Base-by-base conservation (phyloP, 2,888 invertebrate genomes). In the Drosophila rellima region DNA sequence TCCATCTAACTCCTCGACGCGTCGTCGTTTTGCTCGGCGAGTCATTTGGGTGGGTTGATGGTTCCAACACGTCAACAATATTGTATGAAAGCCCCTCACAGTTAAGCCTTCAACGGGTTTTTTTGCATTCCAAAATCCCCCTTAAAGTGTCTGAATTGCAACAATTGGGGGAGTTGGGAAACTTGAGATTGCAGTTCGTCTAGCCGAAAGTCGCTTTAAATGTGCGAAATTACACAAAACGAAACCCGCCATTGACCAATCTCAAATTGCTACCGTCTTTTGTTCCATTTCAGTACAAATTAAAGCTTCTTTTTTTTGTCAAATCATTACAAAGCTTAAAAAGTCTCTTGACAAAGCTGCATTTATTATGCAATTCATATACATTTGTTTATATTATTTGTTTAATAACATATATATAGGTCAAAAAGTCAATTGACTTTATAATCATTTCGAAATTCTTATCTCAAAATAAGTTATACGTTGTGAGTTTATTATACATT, bases 21-120 rank as follows among this genome's bases (percentile, higher is more conserved):
- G 10, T 10, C 17, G 8, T 37, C 66, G 88, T 76, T 74, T 63
- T 74, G 87, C 82, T 78, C 78, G 11, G 57, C 52, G 39, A 74
- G 81, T 63, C 75, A 88, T 80, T 78, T 83, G 79, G 82, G 87
- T 88, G 84, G 89, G 61, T 72, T 72, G 65, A 57, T 35, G 45
- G 3, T 20, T 45, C 20, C 51, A 20, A 37, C 59, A 50, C 50
- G 18, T 55, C 61, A 61, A 70, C 84, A 48, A 45, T 47, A 61
- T 26, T 7, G 26, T 26, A 6, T 57, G 68, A 87, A 86, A 83
- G 88, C 83, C 86, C 84, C 88, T 52, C 70, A 56, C 29, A 37
- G n/a, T 26, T 35, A 23, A 40, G 69, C 65, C 74, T 78, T 80
- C 66, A 77, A 78, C 80, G 67, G 70, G 69, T 72, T 78, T 52